Base-by-base conservation (phyloP, 2,888 invertebrate genomes). In the Megastigmus dorsalis region DNA sequence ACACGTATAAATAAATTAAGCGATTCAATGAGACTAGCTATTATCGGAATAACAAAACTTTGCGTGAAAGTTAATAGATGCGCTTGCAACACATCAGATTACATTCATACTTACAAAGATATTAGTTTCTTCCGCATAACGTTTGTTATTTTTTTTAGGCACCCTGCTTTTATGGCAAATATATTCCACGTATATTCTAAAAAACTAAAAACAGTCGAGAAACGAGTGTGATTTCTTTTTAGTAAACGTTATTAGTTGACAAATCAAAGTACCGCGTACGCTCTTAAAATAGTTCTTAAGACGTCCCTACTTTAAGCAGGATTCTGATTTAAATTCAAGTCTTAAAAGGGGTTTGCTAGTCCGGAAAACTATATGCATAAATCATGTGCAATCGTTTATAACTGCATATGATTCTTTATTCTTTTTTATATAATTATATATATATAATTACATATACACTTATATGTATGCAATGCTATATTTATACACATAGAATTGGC, bases 1-100 rank as follows among this genome's bases (percentile, higher is more conserved):
- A 43, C 38, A 23, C 71, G 73, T 69, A 65, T 38, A 59, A 66
- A 54, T 62, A 45, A 78, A 78, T 73, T 74, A 78, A 76, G 73
- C 75, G 75, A 77, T 76, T 78, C 75, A 79, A 80, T 79, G 77
- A 84, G 86, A 86, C 86, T 86, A 86, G 86, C 76, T 83, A 81
- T 84, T 83, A 81, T 80, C 79, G 76, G 80, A 82, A 82, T 81
- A 72, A 75, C 52, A 70, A 63, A 63, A 68, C 18, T 57, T 63
- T 63, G 18, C 36, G 7, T 41, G 28, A 52, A 48, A 54, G 30
- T 65, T 73, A 65, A 63, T 62, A 48, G 54, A 23, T 65, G 72
- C 71, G 23, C 41, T 74, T 52, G 50, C 71, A 57, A 26, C 57
- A 62, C 62, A 67, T 67, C 41, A 33, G 36, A 26, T 67, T 62